Conservation (phyloP, 2,113 vertebrate species). For the Glaucomys volans region DNA sequence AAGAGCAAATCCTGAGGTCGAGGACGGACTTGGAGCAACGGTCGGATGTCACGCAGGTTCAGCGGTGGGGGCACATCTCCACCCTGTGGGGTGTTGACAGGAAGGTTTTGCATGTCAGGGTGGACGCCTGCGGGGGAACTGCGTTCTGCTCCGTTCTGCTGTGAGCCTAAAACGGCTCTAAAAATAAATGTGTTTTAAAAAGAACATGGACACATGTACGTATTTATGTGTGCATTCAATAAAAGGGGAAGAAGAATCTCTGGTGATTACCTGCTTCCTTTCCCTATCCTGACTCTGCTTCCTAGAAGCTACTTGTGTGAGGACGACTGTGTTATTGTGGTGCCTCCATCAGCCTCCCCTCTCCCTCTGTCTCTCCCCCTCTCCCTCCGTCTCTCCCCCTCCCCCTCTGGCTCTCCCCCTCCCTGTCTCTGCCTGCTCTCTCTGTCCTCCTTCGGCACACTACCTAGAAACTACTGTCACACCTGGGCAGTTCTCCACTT, state of each 20-base stretch:
- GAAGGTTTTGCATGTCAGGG: fast-evolving
- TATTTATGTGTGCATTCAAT: background rate
- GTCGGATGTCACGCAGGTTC: background rate
- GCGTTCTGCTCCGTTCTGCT: background rate
- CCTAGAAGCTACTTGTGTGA: background rate
- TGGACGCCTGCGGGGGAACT: background rate
- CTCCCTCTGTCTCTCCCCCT: background rate
- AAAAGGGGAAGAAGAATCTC: background rate
- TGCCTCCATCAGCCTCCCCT: background rate
- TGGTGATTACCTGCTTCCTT: background rate
- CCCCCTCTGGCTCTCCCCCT: background rate
- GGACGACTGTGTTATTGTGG: background rate
- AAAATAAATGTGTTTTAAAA: background rate
- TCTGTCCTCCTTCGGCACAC: background rate
- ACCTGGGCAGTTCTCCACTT: background rate
- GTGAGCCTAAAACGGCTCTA: background rate
- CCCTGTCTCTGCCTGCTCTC: background rate
- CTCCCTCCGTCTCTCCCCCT: background rate
- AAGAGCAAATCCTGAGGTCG: background rate
- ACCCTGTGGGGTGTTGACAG: too few species aligned
- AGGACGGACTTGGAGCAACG: background rate
- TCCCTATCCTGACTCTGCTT: background rate
- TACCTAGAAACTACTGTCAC: background rate
- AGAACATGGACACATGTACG: background rate
- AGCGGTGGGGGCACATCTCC: background rate